These are phyloP conservation scores for Diabrotica balteata DNA, from an alignment of 2,888 invertebrate genomes.

Conservation along the genomic window DNA sequence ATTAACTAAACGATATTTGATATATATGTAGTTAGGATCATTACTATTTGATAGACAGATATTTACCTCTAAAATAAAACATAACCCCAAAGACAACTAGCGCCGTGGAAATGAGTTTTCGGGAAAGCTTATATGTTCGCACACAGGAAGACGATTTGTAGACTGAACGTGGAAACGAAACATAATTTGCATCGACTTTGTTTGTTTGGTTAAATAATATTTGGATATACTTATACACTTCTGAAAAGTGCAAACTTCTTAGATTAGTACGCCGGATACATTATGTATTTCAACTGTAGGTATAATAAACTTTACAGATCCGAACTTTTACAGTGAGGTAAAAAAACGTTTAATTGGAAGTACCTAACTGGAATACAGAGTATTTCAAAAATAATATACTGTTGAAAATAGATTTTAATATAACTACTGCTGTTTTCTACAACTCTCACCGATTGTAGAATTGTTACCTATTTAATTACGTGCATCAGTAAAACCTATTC, in stretches of 20 bases:
- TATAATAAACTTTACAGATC: no score
- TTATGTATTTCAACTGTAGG: slow-evolving; percentile 4
- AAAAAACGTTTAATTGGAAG: no score
- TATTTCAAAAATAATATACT: no score
- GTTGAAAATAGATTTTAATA: no score
- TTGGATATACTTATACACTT: neutral
- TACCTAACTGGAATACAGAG: no score
- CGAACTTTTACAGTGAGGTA: no score
- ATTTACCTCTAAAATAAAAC: slow-evolving; percentile 23
- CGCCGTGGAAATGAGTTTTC: neutral
- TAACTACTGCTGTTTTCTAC: no score
- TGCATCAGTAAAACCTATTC: no score
- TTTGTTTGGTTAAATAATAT: slow-evolving; percentile 15
- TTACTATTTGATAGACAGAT: neutral
- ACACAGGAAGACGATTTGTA: slow-evolving; percentile 13
- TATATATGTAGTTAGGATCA: no score
- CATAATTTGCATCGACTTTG: neutral
- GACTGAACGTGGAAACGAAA: slow-evolving; percentile 10
- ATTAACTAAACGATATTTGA: no score
- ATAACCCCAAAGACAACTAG: neutral
- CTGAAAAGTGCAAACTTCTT: neutral
- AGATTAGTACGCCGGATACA: slow-evolving; percentile 6
- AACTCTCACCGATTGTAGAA: no score
- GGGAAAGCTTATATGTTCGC: neutral
- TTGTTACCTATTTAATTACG: no score